Conservation (phyloP, 2,888 invertebrate species). For the Deilephila elpenor region DNA sequence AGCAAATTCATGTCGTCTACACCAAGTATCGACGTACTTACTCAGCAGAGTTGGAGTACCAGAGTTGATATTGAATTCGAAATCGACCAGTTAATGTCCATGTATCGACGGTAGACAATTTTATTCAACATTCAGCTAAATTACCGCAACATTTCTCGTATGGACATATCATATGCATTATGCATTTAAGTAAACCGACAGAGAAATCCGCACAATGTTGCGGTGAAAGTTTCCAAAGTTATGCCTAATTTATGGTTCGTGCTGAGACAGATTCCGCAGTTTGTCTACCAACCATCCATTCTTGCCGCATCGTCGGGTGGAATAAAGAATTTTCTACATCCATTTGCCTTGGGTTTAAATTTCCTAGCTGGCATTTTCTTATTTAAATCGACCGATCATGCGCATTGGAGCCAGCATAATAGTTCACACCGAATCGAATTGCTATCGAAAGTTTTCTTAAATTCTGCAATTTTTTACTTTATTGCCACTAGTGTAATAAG, state of each 20-base stretch:
- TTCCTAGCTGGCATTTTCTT: neutral
- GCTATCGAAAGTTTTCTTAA: too few relatives aligned
- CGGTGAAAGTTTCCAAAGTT: slow-evolving; percentile 10
- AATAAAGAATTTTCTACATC: slow-evolving; percentile 2
- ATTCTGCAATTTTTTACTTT: too few relatives aligned
- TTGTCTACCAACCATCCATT: slow-evolving; percentile 7
- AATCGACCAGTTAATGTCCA: too few relatives aligned
- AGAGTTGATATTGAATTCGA: too few relatives aligned
- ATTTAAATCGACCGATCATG: slow-evolving; percentile 9
- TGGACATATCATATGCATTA: neutral
- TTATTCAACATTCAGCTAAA: neutral
- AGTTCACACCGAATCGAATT: too few relatives aligned
- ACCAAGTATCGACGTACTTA: too few relatives aligned
- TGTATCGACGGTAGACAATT: too few relatives aligned
- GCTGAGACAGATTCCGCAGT: neutral
- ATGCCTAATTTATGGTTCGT: slow-evolving; percentile 11
- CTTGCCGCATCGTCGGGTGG: neutral
- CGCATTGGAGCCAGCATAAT: too few relatives aligned
- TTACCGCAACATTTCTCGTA: neutral
- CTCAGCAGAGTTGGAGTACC: too few relatives aligned
- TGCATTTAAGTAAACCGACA: neutral
- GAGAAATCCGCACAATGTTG: neutral
- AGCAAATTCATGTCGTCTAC: too few relatives aligned
- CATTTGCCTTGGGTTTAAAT: slow-evolving; percentile 2
- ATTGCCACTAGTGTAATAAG: too few relatives aligned